phyloP scores from a whole-genome alignment of 1,140 invertebrate genomes.

The Glossosoma conforme region DNA sequence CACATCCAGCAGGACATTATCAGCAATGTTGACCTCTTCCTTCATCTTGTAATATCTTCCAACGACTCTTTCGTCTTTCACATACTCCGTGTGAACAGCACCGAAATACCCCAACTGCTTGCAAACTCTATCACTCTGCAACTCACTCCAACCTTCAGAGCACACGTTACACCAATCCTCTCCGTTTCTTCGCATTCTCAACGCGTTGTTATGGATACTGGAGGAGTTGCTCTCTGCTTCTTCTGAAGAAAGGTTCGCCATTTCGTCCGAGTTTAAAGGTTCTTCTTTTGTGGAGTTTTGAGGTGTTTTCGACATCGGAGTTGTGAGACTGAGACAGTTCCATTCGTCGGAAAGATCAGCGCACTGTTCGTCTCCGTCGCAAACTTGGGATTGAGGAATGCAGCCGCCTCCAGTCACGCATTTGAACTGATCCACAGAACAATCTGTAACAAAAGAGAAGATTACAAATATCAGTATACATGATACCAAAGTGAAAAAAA shows the following conservation, averaged over 20 bases:
- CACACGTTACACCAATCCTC: conserved; percentile 47
- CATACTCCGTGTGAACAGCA: conserved; percentile 39
- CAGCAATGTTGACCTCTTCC: neutral
- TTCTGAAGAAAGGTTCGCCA: conserved; percentile 23
- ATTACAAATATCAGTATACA: neutral
- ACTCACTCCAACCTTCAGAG: conserved; percentile 50
- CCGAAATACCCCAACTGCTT: conserved; percentile 50
- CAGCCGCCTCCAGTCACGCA: conserved; percentile 57
- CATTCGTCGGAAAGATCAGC: conserved; percentile 62
- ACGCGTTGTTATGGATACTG: conserved; percentile 11
- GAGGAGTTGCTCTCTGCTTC: conserved; percentile 16
- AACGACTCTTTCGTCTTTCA: conserved; percentile 22
- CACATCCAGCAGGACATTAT: conserved; percentile 42
- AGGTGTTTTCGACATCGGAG: neutral
- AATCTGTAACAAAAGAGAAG: conserved; percentile 38
- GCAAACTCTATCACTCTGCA: conserved; percentile 53
- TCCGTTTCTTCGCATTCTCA: conserved; percentile 23
- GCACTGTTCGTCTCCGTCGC: conserved; percentile 59
- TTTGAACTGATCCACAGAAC: conserved; percentile 52
- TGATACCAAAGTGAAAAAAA: neutral
- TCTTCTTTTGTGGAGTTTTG: neutral
- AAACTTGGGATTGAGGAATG: conserved; percentile 48
- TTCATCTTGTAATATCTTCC: neutral
- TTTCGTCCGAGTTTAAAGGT: conserved; percentile 5
- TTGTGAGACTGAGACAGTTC: conserved; percentile 43